A percentile compares a stretch with the other conserved stretches of the same genome.
Evolutionary conservation across 2,797 vertebrate species (phyloP).

Genomic region (Melanogrammus aeglefinus): DNA sequence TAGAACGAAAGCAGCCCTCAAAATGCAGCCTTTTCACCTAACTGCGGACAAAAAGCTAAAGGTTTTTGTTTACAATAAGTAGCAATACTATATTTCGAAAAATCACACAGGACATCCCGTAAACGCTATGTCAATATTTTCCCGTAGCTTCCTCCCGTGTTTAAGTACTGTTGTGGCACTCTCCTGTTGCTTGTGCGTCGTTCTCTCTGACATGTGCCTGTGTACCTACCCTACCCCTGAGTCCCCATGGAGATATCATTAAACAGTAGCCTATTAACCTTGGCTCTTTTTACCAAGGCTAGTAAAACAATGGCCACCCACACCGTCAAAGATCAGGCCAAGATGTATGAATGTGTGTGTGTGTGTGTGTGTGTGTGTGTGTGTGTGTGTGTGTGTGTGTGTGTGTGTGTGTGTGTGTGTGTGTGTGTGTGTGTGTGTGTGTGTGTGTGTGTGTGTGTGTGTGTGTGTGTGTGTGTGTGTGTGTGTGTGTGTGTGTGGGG

Average conservation of each 20-base stretch:
- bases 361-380: conserved; percentile 10
- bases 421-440: conserved; percentile 4
- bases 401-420: neutral
- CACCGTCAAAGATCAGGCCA: conserved; percentile 19
- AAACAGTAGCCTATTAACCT: conserved; percentile 51
- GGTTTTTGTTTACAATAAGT: no score
- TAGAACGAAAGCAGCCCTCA: no score
- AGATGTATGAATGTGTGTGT: neutral
- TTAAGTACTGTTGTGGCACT: conserved; percentile 32
- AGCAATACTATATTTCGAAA: no score
- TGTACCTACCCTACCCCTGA: conserved; percentile 5
- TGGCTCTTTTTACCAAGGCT: conserved; percentile 36
- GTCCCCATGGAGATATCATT: conserved; percentile 33
- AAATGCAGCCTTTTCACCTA: no score
- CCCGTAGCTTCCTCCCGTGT: neutral
- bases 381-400: conserved; percentile 6
- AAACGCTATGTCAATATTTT: neutral
- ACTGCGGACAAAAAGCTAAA: no score
- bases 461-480: neutral
- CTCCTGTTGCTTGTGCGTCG: conserved; percentile 5
- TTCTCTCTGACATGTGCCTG: neutral
- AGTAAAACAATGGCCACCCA: conserved; percentile 62
- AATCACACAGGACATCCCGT: neutral
- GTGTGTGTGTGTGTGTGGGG: neutral
- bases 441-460: neutral